phyloP scores from a whole-genome alignment of 2,113 vertebrate species.

The Ailurus styani region DNA sequence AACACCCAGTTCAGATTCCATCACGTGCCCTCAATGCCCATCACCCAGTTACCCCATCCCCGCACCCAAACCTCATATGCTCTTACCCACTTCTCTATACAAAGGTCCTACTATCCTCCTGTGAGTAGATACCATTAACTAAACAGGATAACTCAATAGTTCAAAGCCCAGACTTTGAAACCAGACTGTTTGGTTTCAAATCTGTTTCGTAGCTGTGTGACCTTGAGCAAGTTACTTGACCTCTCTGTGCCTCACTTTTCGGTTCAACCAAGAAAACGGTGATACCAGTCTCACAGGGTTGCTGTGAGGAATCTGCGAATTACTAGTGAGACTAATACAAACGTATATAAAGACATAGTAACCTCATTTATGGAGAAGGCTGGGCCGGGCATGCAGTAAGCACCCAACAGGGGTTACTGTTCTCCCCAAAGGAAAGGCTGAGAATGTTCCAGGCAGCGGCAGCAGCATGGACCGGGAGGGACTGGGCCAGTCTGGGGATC shows the following conservation, averaged over 20 bases:
- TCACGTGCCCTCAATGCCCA: not conserved
- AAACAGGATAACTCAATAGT: not conserved
- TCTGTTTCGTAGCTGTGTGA: not conserved
- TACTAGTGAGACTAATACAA: not conserved
- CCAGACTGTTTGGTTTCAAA: not conserved
- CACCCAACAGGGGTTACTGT: not conserved
- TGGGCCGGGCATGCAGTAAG: not conserved
- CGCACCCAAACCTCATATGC: accelerated
- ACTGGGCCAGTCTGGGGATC: accelerated
- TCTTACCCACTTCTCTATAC: not conserved
- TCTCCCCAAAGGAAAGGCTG: not conserved
- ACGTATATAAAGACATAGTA: not conserved
- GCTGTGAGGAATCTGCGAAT: not conserved
- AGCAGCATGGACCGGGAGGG: accelerated
- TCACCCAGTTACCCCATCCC: not conserved
- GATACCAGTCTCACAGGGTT: not conserved
- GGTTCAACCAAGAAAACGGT: not conserved
- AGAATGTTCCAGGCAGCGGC: not conserved
- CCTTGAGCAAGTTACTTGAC: not conserved
- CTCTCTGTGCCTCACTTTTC: not conserved
- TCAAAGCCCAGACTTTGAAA: not conserved
- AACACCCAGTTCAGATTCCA: too few species aligned
- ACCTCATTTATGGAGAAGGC: not conserved
- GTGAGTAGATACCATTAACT: not conserved
- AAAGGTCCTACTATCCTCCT: not conserved